Evolutionary conservation across 2,888 invertebrate genomes (phyloP).

Genomic region (Campoplex capitator): DNA sequence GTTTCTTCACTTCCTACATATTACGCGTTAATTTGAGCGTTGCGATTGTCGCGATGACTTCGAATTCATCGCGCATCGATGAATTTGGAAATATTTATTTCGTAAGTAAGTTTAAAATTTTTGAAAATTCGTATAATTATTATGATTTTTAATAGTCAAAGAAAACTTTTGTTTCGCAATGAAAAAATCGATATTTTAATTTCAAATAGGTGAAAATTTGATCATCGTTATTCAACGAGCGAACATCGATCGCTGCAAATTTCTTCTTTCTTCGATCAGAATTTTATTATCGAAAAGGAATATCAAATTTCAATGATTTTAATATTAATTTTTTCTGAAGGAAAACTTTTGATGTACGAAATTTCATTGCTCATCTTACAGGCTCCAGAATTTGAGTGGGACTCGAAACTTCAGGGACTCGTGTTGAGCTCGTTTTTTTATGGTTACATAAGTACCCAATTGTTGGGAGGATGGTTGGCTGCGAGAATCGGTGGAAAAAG

Average conservation of each 20-base stretch:
- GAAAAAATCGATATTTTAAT: background rate
- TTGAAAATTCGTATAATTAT: background rate
- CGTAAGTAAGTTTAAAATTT: slow-evolving; percentile 84
- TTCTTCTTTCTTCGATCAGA: no score
- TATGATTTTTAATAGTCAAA: background rate
- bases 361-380: slow-evolving; percentile 77
- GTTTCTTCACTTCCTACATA: slow-evolving; percentile 94
- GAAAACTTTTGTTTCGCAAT: background rate
- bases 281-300: no score
- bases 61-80: slow-evolving; percentile 87
- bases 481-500: slow-evolving; percentile 94
- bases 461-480: slow-evolving; percentile 94
- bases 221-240: no score
- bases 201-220: background rate
- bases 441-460: slow-evolving; percentile 93
- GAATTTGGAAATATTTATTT: slow-evolving; percentile 88
- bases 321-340: no score
- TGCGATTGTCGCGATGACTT: slow-evolving; percentile 97
- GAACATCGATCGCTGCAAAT: no score
- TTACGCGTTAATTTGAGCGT: slow-evolving; percentile 95
- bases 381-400: slow-evolving; percentile 93
- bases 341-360: background rate
- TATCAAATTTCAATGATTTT: no score
- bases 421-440: slow-evolving; percentile 95
- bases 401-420: slow-evolving; percentile 90